Conservation (phyloP, 2,797 vertebrate species). For the Mormyrus hasselquistii region DNA sequence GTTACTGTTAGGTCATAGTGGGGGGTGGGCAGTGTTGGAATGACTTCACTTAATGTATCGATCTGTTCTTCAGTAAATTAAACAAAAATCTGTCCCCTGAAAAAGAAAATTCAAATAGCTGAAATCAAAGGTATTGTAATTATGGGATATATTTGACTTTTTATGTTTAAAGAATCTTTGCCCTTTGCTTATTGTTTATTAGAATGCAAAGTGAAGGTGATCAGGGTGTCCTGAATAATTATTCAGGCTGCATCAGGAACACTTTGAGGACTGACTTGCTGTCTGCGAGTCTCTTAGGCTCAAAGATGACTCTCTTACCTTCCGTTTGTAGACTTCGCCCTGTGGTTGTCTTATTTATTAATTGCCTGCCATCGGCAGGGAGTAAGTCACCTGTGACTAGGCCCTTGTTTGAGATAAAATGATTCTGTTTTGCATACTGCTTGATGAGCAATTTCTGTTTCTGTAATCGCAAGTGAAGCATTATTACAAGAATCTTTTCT, state of each 20-base stretch:
- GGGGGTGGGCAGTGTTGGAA: neutral
- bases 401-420: neutral
- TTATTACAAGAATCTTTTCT: neutral
- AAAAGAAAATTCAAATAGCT: neutral
- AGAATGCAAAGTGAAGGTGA: neutral
- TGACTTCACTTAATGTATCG: neutral
- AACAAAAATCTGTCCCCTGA: neutral
- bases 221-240: neutral
- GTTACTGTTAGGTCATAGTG: neutral
- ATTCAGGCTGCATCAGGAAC: neutral
- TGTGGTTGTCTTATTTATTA: neutral
- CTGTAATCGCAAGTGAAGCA: neutral
- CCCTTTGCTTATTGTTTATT: neutral
- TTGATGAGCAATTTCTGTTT: neutral
- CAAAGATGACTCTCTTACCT: neutral
- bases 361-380: neutral
- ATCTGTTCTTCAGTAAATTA: neutral
- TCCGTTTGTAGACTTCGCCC: neutral
- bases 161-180: neutral
- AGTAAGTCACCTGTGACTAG: neutral
- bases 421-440: neutral
- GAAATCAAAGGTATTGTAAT: neutral
- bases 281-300: neutral
- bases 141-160: neutral
- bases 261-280: neutral